phyloP scores from a whole-genome alignment of 1,140 invertebrate species.

The Arctopsyche grandis region DNA sequence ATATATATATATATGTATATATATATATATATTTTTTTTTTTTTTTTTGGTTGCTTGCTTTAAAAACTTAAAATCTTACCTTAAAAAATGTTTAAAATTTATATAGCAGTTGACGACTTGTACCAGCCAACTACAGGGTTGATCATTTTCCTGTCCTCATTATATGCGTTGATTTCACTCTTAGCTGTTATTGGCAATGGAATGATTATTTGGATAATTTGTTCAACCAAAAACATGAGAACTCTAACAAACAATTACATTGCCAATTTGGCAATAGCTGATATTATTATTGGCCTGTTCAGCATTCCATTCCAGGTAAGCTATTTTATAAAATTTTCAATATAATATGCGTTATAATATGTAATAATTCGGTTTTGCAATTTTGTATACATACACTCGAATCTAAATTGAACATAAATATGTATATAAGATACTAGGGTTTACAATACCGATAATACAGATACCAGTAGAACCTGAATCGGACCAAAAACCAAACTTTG shows the following conservation, averaged over 20 bases:
- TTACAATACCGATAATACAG: too few relatives aligned
- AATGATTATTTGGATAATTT: constrained; percentile 84
- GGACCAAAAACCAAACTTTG: too few relatives aligned
- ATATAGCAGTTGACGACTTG: constrained; percentile 65
- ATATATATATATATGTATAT: too few relatives aligned
- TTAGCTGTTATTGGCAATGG: constrained; percentile 83
- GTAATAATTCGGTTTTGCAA: too few relatives aligned
- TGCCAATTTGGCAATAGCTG: constrained; percentile 79
- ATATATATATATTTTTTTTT: not conserved
- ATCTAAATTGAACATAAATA: too few relatives aligned
- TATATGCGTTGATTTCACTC: constrained; percentile 84
- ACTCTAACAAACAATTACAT: constrained; percentile 87
- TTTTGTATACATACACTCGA: too few relatives aligned
- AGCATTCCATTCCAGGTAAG: constrained; percentile 83
- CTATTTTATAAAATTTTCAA: too few relatives aligned
- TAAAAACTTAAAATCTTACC: constrained; percentile 54
- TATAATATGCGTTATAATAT: too few relatives aligned
- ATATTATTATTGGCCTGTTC: constrained; percentile 82
- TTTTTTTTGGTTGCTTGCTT: not conserved
- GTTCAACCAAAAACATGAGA: constrained; percentile 78
- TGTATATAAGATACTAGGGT: too few relatives aligned
- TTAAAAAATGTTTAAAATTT: too few relatives aligned
- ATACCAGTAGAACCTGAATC: too few relatives aligned
- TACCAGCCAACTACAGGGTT: constrained; percentile 80
- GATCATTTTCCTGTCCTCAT: constrained; percentile 77